Evolutionary conservation across 2,888 invertebrate species (phyloP).

Genomic region (Apeira syringaria): DNA sequence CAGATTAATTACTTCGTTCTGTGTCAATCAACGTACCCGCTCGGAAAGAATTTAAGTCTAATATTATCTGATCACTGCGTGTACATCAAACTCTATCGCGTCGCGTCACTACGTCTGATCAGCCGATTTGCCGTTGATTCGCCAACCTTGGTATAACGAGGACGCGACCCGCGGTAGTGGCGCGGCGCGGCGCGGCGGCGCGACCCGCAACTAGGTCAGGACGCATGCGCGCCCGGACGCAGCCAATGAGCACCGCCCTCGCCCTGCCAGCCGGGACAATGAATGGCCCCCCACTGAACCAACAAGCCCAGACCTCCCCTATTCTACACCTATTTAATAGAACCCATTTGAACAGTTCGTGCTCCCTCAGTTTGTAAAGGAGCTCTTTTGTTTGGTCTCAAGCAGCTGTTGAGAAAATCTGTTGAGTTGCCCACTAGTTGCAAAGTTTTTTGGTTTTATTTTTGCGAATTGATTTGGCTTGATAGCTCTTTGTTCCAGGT

Average conservation of each 20-base stretch:
- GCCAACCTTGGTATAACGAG: constrained; percentile 76
- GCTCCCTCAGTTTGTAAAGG: constrained; percentile 40
- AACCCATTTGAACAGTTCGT: constrained; percentile 38
- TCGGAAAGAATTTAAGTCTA: constrained; percentile 38
- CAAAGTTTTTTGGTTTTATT: constrained; percentile 64
- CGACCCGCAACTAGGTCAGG: constrained; percentile 69
- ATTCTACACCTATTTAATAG: constrained; percentile 42
- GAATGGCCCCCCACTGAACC: constrained; percentile 68
- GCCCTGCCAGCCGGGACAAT: constrained; percentile 57
- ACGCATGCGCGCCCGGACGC: constrained; percentile 79
- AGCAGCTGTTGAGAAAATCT: constrained; percentile 75
- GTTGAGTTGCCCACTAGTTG: constrained; percentile 75
- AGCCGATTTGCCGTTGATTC: constrained; percentile 69
- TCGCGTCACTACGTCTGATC: constrained; percentile 72
- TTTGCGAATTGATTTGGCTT: too few relatives aligned
- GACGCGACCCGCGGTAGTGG: constrained; percentile 50
- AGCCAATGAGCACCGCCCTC: constrained; percentile 78
- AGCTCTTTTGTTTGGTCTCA: constrained; percentile 52
- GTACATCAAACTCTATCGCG: constrained; percentile 45
- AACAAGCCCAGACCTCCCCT: constrained; percentile 62
- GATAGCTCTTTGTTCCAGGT: too few relatives aligned
- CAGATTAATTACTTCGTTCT: too few relatives aligned
- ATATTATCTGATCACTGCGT: constrained; percentile 42
- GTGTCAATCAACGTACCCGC: constrained; percentile 6
- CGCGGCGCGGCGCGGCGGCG: constrained; percentile 3